Base-by-base conservation (phyloP, 2,888 invertebrate genomes). In the Orchestes rusci region DNA sequence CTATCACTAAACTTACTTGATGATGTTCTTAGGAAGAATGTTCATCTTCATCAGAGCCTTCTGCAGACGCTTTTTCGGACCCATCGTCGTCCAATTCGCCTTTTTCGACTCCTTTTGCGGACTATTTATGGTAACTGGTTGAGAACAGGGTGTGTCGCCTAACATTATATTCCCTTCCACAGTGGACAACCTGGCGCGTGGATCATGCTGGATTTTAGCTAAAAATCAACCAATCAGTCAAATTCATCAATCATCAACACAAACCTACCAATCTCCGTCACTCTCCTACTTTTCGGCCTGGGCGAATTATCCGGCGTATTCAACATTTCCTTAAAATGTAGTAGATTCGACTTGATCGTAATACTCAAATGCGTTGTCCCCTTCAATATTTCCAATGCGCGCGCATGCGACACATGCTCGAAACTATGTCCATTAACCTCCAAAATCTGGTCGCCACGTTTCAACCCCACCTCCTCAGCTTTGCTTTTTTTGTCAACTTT, bases 341-440 rank as follows among this genome's bases (percentile, higher is more conserved):
- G 75, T 59, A 97, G 76, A 73, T 99, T 99, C 61, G 93, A 95
- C 71, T 95, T 96, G 38, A 99, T 92, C 42, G 92, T 91, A 56
- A 99, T 88, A 67, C 92, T 90, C 49, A 99, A 74, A 73, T 97
- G 97, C 36, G 96, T 99, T 36, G 94, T 90, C 46, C 91, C 86
- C 53, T 87, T 80, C 12, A 99, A 77, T 51, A 96, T 84, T 70
- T 97, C 96, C 68, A 95, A 75, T 7, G 97, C 96, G 62, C 86
- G 82, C 34, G 85, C 82, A 66, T 91, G 87, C 57, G 85, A 88
- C 35, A 97, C 90, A 70, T 92, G 91, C 62, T 90, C 87, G 67
- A 97, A 94, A 61, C 89, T 93, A 66, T 95, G 92, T 18, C 95
- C 94, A 69, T 99, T 99, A 1, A 99, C 95, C 73, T 96, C 95